Base-by-base conservation (phyloP, 2,888 invertebrate species). In the Ethmia dodecea region DNA sequence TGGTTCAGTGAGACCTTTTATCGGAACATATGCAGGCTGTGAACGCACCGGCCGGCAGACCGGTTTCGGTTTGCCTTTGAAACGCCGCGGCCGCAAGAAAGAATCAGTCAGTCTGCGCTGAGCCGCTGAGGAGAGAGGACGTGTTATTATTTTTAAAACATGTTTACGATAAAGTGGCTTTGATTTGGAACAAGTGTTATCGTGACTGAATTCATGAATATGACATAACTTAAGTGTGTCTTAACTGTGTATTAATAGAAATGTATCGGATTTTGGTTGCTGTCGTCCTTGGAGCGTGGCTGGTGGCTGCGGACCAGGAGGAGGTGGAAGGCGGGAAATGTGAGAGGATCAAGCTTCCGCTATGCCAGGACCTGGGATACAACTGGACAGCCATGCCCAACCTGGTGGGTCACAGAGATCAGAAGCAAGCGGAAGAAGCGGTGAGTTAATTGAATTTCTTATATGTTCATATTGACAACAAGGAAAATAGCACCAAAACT, bases 301-400 rank as follows among this genome's bases (percentile, higher is more conserved):
- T 75, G 66, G 70, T 71, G 44, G 64, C 77, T 45, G 78, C 83
- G 49, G 80, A 79, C 45, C 78, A 81, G 51, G 80, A 84, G 44
- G 72, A 83, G 53, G 48, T 57, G 44, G 74, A 88, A 54, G 80
- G 83, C 60, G 83, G 78, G 35, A 91, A 91, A 66, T 96, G 96
- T 75, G 93, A 95, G 78, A 88, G 90, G 59, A 94, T 96, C 62
- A 88, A 88, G 35, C 91, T 94, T 39, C 91, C 93, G 28, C 88
- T 93, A 75, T 96, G 96, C 70, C 90, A 91, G 68, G 93, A 93
- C 56, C 86, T 96, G 67, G 91, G 93, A 51, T 96, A 96, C 83
- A 95, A 95, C 79, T 90, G 92, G 81, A 96, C 96, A 14, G 89
- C 90, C 18, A 92, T 95, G 93, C 96, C 96, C 32, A 96, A 96